These are phyloP conservation scores for Diprion similis DNA, from an alignment of 1,140 invertebrate genomes.

Conservation along the genomic window DNA sequence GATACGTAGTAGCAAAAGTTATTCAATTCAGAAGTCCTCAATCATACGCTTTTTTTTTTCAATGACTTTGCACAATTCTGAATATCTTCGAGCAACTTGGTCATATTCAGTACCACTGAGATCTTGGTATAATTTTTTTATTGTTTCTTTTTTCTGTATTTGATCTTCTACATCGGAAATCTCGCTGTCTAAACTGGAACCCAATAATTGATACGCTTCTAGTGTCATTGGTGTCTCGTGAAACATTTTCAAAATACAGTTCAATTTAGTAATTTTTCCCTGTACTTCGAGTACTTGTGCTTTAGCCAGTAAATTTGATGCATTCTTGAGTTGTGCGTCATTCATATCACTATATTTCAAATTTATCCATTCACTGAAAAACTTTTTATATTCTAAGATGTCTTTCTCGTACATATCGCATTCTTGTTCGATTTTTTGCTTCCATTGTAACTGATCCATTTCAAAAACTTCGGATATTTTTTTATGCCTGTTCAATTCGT, in stretches of 20 bases:
- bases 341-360: slow-evolving; percentile 39
- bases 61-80: slow-evolving; percentile 40
- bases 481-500: slow-evolving; percentile 28
- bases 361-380: slow-evolving; percentile 41
- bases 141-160: slow-evolving; percentile 38
- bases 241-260: slow-evolving; percentile 44
- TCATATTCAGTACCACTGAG: slow-evolving; percentile 44
- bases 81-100: slow-evolving; percentile 42
- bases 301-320: slow-evolving; percentile 38
- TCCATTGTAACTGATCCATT: slow-evolving; percentile 39
- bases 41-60: slow-evolving; percentile 47
- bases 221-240: slow-evolving; percentile 46
- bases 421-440: slow-evolving; percentile 45
- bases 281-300: slow-evolving; percentile 42
- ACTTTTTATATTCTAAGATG: slow-evolving; percentile 28
- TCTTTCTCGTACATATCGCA: slow-evolving; percentile 39
- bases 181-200: slow-evolving; percentile 36
- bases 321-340: slow-evolving; percentile 37
- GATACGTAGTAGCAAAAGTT: too few species aligned
- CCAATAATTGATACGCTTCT: slow-evolving; percentile 41
- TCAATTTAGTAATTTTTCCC: slow-evolving; percentile 42
- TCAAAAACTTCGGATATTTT: slow-evolving; percentile 33
- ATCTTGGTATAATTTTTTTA: slow-evolving; percentile 41
- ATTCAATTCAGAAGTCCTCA: slow-evolving; percentile 32
- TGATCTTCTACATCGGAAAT: slow-evolving; percentile 33